Evolutionary conservation across 2,797 vertebrate genomes (phyloP), one percentile per base, ranked within the genome.

Genomic region (Epinephelus malabaricus): DNA sequence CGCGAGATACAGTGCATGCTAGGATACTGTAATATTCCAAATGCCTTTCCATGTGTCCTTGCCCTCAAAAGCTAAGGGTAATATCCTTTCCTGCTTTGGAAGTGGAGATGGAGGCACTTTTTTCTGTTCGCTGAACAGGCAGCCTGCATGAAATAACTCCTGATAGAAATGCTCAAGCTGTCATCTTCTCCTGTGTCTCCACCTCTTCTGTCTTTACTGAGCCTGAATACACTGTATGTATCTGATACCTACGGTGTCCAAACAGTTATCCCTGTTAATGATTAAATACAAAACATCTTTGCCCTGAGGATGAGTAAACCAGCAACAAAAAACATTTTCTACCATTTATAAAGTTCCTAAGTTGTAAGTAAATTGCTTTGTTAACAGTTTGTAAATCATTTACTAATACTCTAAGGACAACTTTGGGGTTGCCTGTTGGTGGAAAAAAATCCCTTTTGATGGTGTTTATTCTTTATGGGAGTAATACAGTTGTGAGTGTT

Each of bases 91-190:
- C 83, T 84, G 85, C 82, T 83, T 85, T 83, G 77, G 79, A 92
- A 87, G 81, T 84, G 85, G 79, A 90, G 71, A 84, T 86, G 84
- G 70, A 3, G 56, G 88, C 63, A 54, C 10, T 89, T 90, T 89
- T 91, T 87, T 88, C 90, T 90, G 89, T 90, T 90, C 69, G 82
- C 82, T 93, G 90, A 90, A 91, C 91, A 91, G 80, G 89, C 92
- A 91, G 79, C 71, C 76, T 80, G 90, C 88, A 93, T 93, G 93
- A 93, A 93, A 93, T 93, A 82, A 88, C 76, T 76, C 79, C 83
- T 84, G 76, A 90, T 81, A 83, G 88, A 87, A 86, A 87, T 70
- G 67, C 49, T 62, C 64, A 63, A 71, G 71, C 79, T 84, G 82
- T 85, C 87, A 79, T 76, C 62, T 62, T 73, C 54, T 69, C 53